phyloP scores from a whole-genome alignment of 2,888 invertebrate genomes.

The Drosophila percnosoma region DNA sequence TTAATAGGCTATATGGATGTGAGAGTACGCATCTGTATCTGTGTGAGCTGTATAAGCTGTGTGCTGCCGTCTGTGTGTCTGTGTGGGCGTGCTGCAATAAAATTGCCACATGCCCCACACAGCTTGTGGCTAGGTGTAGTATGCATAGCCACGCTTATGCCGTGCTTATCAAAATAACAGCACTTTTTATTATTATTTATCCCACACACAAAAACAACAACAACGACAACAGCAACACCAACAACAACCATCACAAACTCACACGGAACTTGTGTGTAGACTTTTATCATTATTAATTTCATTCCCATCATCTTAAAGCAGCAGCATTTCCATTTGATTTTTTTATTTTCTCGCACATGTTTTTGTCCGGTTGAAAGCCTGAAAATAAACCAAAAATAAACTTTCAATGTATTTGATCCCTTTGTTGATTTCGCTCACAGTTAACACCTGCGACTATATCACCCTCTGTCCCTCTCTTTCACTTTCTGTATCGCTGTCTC shows the following conservation, averaged over 20 bases:
- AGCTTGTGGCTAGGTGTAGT: conserved; percentile 45
- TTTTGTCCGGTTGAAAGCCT: conserved; percentile 8
- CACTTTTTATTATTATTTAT: conserved; percentile 57
- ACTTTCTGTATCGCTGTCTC: neutral
- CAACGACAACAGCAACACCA: neutral
- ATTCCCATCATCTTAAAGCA: conserved; percentile 37
- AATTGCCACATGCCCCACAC: conserved; percentile 48
- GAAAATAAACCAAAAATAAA: conserved; percentile 18
- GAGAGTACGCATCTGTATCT: conserved; percentile 14
- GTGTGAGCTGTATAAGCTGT: conserved; percentile 1
- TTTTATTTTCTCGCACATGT: conserved; percentile 37
- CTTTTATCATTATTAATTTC: conserved; percentile 59
- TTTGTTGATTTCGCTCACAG: conserved; percentile 22
- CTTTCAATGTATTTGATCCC: conserved; percentile 27
- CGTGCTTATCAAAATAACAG: conserved; percentile 57
- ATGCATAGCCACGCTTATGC: conserved; percentile 41
- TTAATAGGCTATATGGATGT: conserved; percentile 61
- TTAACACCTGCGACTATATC: conserved; percentile 34
- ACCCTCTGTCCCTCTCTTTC: neutral
- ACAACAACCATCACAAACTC: conserved; percentile 1
- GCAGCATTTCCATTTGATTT: conserved; percentile 17
- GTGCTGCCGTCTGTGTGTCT: neutral
- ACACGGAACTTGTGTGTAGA: conserved; percentile 20
- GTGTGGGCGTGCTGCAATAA: conserved; percentile 54
- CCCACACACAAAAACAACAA: conserved; percentile 11